Evolutionary conservation across 2,113 vertebrate genomes (phyloP), one percentile per base, ranked within the genome.

Genomic region (Xenopus laevis): DNA sequence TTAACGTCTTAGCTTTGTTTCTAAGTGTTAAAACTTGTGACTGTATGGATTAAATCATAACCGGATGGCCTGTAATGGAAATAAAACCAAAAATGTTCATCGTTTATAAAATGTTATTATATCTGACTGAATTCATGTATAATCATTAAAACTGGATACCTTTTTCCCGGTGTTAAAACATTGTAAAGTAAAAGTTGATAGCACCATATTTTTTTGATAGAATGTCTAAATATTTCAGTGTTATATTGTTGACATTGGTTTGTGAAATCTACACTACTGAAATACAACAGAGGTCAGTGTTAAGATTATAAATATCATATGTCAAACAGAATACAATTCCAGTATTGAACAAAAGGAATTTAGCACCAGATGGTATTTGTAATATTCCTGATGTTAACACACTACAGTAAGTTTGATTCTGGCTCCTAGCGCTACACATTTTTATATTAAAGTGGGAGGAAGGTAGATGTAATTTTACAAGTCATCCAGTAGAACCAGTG

Each of bases 361-460:
- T 88, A 98, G 96, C 95, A 99, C 96, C 96, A 94, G 88, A 91
- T 85, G 86, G 86, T 89, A 91, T 80, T 83, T 84, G 87, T 87
- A 86, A 84, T 83, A 86, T 84, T 88, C 86, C 86, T 86, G 85
- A 83, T 85, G 82, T 85, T 79, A 80, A 79, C 81, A 81, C 27
- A 86, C 82, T 87, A 86, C 86, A 88, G 85, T 71, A 84, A 85
- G 83, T 68, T 92, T 87, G 89, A 87, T 87, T 86, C 87, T 88
- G 83, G 78, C 87, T 87, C 85, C 83, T 75, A 62, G 18, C 79
- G 80, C 81, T 15, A 88, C 89, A 83, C 1, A 44, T 70, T 23
- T 76, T 71, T 61, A 33, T 85, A 82, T 78, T 82, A 79, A 87
- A 89, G 90, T 90, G 85, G 78, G 59, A 58, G 60, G 67, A n/a